phyloP scores from a whole-genome alignment of 2,888 invertebrate genomes.

The Hecatera dysodea region DNA sequence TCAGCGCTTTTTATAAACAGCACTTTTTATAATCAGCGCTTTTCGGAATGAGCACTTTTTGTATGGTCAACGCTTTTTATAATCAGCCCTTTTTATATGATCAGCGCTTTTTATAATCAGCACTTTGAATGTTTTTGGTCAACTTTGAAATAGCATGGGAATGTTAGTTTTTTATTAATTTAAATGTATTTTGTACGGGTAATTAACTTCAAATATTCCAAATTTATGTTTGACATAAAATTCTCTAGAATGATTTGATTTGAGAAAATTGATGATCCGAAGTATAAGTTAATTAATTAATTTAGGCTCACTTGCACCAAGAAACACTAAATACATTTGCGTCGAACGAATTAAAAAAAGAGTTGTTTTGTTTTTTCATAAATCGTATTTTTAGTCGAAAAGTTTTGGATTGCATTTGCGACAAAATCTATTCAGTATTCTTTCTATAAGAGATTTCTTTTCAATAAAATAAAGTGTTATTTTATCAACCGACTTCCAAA shows the following conservation, averaged over 20 bases:
- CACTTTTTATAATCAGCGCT: neutral
- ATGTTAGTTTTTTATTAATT: conserved; percentile 11
- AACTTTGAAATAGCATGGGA: conserved; percentile 27
- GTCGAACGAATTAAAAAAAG: too few species aligned
- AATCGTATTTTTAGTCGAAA: too few species aligned
- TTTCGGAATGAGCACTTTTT: conserved; percentile 10
- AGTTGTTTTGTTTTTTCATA: neutral
- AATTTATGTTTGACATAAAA: neutral
- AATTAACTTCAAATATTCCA: neutral
- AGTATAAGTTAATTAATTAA: neutral
- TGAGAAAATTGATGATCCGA: neutral
- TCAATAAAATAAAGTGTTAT: neutral
- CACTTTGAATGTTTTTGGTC: neutral
- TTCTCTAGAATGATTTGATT: neutral
- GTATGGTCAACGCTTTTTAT: neutral
- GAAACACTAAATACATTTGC: conserved; percentile 6
- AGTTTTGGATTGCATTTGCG: too few species aligned
- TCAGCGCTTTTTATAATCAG: neutral
- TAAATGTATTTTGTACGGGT: neutral
- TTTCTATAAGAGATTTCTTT: too few species aligned
- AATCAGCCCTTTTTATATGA: neutral
- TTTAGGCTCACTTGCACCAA: neutral
- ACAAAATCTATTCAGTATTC: too few species aligned
- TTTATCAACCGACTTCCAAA: too few species aligned
- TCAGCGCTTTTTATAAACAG: neutral